Base-by-base conservation (phyloP, 2,113 vertebrate genomes). In the Dicerorhinus sumatrensis region DNA sequence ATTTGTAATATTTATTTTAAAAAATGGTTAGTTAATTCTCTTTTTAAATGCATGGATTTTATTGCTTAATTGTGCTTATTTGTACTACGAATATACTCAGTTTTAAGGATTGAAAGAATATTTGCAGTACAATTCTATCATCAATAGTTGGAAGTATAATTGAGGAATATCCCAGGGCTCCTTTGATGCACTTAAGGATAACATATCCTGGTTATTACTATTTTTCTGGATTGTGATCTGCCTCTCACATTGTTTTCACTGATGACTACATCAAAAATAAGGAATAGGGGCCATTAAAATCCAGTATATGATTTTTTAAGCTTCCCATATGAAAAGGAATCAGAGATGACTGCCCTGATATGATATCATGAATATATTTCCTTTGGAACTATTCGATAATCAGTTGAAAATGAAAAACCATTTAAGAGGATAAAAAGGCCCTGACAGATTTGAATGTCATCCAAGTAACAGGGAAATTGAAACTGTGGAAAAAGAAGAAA, bases 181-280 rank as follows among this genome's bases (percentile, higher is more conserved):
- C 79, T 94, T 98, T 98, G 88, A 92, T 77, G 96, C 98, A 98
- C 98, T 98, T 97, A 98, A 92, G 72, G 98, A 98, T 98, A 97
- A 96, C 82, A 96, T 97, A 97, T 96, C 67, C 85, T 98, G 89
- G 70, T 98, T 98, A 96, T 98, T 98, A 94, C 90, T 72, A 96
- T 98, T 97, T 67, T 96, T 98, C 96, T 96, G 65, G 62, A 88
- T 98, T 97, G 81, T 98, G 89, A 97, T 98, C 93, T 98, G 82
- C 81, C 94, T 98, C 83, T 96, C 79, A 96, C 94, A 91, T 67
- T 98, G 60, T 95, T 98, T 96, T 97, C 95, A 60, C 5, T 97
- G 88, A 98, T 83, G 98, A 98, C 5, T 33, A 27, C 12, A 42
- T 54, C 46, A 88, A 91, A 97, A 21, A 54, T 94, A 95, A 91